Base-by-base conservation (phyloP, 1,140 invertebrate species). In the Chironomus striatipennis region DNA sequence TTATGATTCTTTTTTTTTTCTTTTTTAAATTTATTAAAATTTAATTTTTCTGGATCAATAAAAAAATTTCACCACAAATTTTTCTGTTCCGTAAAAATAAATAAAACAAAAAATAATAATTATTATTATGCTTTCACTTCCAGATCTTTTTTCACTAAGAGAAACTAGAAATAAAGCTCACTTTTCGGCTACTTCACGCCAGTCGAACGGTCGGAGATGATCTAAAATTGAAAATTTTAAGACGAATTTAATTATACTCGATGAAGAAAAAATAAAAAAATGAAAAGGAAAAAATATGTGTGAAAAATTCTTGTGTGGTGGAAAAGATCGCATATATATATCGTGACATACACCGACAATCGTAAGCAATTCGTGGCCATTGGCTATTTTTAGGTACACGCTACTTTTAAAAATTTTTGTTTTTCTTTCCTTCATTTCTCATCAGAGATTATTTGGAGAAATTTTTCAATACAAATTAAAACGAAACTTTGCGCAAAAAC, bases 1-100 rank as follows among this genome's bases (percentile, higher is more conserved):
- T 79, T 80, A 77, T 76, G 80, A 74, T 57, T 74, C 24, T 74
- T 79, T 77, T 79, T 76, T 73, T 24, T 20, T 70, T 70, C 17
- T 67, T 17, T 18, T 67, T 67, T 18, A 67, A 67, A 67, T 67
- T n/a, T n/a, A n/a, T n/a, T 18, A 67, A 17, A 17, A 10, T 57
- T 57, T 10, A 57, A 57, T 34, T 34, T 34, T 34, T 34, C 5
- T 34, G 24, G 24, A 34, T 34, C 17, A 21, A 18, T 20, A 9
- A 70, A 70, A 70, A 70, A 70, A 70, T 8, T 70, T 70, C 18
- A 15, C 12, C 64, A 67, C 8, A 67, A 70, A 70, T 70, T 70
- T 70, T 67, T 67, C n/a, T 67, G 9, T 67, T 70, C 65, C 9
- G 12, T n/a, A 57, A 57, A 57, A n/a, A 57, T n/a, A n/a, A 57